phyloP scores from a whole-genome alignment of 2,113 vertebrate genomes.

The Neogobius melanostomus region DNA sequence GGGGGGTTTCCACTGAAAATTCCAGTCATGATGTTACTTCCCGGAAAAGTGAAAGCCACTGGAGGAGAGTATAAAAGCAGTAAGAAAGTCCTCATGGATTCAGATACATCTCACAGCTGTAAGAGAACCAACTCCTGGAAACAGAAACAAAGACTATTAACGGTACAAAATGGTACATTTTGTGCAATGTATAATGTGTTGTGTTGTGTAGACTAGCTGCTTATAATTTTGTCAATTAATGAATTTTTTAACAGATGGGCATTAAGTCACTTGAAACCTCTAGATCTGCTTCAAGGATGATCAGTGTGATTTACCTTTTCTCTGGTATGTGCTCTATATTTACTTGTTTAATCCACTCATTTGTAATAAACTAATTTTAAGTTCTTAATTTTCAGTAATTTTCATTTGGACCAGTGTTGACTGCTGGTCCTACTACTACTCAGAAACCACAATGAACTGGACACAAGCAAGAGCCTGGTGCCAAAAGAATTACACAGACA shows the following conservation, averaged over 20 bases:
- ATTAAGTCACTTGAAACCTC: conserved; percentile 25
- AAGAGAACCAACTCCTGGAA: not conserved
- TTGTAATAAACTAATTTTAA: conserved; percentile 6
- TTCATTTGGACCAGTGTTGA: conserved; percentile 58
- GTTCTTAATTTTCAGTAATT: conserved; percentile 61
- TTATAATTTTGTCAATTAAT: not conserved
- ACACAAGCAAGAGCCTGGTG: conserved; percentile 78
- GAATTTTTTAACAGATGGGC: conserved; percentile 31
- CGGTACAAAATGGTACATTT: conserved; percentile 63
- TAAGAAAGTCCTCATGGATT: not conserved
- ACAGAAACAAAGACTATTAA: not conserved
- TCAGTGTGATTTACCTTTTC: conserved; percentile 36
- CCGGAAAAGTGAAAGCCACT: conserved; percentile 31
- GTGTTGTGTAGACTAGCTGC: not conserved
- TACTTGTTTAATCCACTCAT: not conserved
- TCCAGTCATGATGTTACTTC: conserved; percentile 29
- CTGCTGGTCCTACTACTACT: conserved; percentile 84
- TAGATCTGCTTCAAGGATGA: conserved; percentile 21
- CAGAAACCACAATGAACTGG: conserved; percentile 75
- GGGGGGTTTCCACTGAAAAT: conserved; percentile 57
- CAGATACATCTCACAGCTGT: conserved; percentile 13
- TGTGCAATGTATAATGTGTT: not conserved
- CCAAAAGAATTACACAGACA: conserved; percentile 78
- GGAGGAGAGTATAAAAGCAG: conserved; percentile 31
- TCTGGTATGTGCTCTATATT: conserved; percentile 46